phyloP scores from a whole-genome alignment of 2,113 vertebrate species.

The Rostratula benghalensis region DNA sequence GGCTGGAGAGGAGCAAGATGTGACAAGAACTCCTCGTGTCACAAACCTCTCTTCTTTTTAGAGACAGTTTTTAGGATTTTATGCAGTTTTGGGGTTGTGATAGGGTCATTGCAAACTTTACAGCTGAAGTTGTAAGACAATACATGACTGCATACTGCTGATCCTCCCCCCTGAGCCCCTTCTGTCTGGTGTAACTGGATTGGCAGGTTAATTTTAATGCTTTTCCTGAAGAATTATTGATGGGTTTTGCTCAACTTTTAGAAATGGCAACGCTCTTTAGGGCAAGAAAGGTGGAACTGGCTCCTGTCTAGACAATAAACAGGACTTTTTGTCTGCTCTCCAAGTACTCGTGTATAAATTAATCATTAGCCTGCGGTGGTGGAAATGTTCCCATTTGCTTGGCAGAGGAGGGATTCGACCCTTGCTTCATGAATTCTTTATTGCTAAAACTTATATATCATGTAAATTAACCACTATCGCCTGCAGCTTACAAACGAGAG shows the following conservation, averaged over 20 bases:
- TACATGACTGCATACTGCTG: background rate
- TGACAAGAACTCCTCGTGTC: background rate
- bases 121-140: background rate
- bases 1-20: background rate
- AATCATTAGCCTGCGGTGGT: background rate
- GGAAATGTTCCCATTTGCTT: constrained; percentile 19
- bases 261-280: background rate
- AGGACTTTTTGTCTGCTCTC: background rate
- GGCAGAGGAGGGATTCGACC: background rate
- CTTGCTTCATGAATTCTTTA: constrained; percentile 54
- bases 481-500: background rate
- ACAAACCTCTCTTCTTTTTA: background rate
- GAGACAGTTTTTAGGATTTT: background rate
- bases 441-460: background rate
- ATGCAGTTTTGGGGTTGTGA: background rate
- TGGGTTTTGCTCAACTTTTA: background rate
- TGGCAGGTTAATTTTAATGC: background rate
- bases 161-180: background rate
- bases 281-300: background rate
- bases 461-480: background rate
- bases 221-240: background rate
- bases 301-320: background rate
- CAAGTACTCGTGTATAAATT: background rate
- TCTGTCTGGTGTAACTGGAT: background rate
- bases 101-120: background rate